Percentiles rank a stretch among this genome's conserved stretches.
These are phyloP conservation scores for Brachionus calyciflorus DNA, from an alignment of 1,140 invertebrate genomes.

Conservation along the genomic window DNA sequence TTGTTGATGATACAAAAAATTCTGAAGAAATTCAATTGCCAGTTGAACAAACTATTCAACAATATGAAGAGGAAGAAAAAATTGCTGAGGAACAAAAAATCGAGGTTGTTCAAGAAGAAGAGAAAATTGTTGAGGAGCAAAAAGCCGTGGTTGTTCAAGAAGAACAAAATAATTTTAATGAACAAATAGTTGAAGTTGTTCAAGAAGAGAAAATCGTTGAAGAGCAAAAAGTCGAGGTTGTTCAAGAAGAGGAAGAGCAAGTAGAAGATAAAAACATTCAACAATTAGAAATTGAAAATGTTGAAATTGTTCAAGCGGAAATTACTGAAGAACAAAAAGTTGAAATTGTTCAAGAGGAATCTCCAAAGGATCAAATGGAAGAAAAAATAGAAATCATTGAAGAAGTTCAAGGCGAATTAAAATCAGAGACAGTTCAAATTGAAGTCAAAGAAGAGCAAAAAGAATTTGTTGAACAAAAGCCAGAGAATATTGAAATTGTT, in stretches of 20 bases:
- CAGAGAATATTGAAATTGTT: no score
- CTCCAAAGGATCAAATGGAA: no score
- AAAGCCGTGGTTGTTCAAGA: neutral
- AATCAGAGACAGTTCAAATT: neutral
- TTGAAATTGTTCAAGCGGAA: neutral
- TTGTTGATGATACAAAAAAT: neutral
- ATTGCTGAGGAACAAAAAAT: neutral
- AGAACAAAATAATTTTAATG: neutral
- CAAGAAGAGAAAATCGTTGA: neutral
- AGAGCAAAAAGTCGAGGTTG: neutral
- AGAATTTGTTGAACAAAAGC: neutral
- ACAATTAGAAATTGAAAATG: neutral
- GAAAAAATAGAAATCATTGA: neutral
- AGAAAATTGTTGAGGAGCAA: neutral
- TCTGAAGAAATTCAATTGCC: neutral
- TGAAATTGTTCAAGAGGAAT: no score
- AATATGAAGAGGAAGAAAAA: neutral
- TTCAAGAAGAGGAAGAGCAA: neutral
- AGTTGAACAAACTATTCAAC: neutral
- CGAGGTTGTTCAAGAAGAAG: neutral
- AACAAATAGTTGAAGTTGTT: neutral
- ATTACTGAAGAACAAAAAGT: no score
- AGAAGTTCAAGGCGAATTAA: neutral
- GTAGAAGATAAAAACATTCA: neutral
- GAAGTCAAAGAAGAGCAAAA: neutral